Conservation (phyloP, 2,888 invertebrate species). For the Spodoptera littoralis region DNA sequence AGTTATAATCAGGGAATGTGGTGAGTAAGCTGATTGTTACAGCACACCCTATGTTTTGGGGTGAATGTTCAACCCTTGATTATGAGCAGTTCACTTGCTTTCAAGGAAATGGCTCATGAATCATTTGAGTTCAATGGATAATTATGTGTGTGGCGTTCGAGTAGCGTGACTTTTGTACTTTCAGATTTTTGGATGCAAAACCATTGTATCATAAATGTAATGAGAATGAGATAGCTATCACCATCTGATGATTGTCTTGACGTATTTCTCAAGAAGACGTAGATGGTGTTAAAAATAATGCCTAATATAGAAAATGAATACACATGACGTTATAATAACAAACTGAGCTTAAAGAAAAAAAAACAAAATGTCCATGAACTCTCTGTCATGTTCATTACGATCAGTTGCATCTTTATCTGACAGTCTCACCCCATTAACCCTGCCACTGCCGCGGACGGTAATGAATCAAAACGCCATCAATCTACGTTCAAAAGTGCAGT, state of each 20-base stretch:
- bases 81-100: slow-evolving; percentile 46
- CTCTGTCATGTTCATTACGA: slow-evolving; percentile 50
- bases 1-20: slow-evolving; percentile 54
- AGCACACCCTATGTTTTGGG: slow-evolving; percentile 54
- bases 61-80: slow-evolving; percentile 50
- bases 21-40: slow-evolving; percentile 59
- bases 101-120: slow-evolving; percentile 42
- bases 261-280: too few relatives aligned
- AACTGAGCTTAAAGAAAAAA: background rate
- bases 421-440: slow-evolving; percentile 73
- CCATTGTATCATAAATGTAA: too few relatives aligned
- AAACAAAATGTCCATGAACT: slow-evolving; percentile 22
- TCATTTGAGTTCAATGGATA: slow-evolving; percentile 36
- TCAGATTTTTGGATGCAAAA: too few relatives aligned
- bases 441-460: slow-evolving; percentile 36
- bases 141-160: slow-evolving; percentile 17
- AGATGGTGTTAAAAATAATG: too few relatives aligned
- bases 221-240: too few relatives aligned
- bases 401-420: slow-evolving; percentile 70
- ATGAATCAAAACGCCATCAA: slow-evolving; percentile 80
- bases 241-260: too few relatives aligned
- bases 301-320: too few relatives aligned
- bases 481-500: slow-evolving; percentile 61
- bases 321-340: background rate
- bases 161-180: too few relatives aligned